Evolutionary conservation across 2,797 vertebrate genomes (phyloP).

Genomic region (Parambassis ranga): DNA sequence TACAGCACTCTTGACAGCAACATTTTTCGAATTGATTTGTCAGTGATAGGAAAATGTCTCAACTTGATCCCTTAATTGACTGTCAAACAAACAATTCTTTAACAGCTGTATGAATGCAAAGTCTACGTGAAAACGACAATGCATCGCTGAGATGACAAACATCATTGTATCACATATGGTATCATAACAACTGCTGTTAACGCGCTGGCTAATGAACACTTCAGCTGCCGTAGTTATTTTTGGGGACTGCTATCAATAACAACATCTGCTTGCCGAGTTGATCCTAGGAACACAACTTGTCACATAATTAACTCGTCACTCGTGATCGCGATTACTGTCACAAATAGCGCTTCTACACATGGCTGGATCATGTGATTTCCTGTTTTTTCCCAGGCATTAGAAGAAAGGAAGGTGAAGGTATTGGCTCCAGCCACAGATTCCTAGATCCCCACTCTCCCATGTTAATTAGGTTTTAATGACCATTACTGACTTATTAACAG

Average conservation of each 20-base stretch:
- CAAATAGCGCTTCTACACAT: conserved; percentile 83
- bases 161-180: not conserved
- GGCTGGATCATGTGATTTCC: conserved; percentile 75
- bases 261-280: conserved; percentile 62
- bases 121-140: not conserved
- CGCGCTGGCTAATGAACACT: conserved; percentile 44
- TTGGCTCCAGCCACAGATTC: conserved; percentile 82
- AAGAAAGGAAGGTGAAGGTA: conserved; percentile 82
- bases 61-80: not conserved
- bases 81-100: conserved; percentile 7
- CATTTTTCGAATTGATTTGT: too few species aligned
- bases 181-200: conserved; percentile 31
- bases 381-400: conserved; percentile 87
- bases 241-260: conserved; percentile 53
- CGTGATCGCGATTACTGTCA: conserved; percentile 76
- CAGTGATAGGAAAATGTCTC: not conserved
- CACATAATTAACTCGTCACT: conserved; percentile 91
- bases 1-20: too few species aligned
- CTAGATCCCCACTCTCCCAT: conserved; percentile 80
- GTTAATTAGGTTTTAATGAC: conserved; percentile 95
- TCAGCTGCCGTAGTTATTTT: conserved; percentile 78
- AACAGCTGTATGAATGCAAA: not conserved
- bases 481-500: conserved; percentile 95
- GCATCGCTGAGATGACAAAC: conserved; percentile 24
- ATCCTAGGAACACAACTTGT: conserved; percentile 82